These are phyloP conservation scores for Gambelia wislizenii DNA, from an alignment of 2,797 vertebrate species.

Conservation along the genomic window DNA sequence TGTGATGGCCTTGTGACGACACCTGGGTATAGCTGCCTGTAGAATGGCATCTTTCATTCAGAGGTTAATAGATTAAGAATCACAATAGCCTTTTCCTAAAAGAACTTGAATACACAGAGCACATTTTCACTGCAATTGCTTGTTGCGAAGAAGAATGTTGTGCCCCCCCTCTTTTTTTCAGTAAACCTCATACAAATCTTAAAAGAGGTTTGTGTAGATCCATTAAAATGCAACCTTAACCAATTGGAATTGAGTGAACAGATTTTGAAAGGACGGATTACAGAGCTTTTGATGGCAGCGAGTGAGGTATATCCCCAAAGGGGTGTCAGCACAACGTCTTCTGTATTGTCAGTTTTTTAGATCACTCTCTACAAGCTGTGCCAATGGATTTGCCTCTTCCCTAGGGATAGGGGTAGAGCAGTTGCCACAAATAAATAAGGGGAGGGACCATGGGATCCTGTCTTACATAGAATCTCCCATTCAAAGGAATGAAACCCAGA, in stretches of 20 bases:
- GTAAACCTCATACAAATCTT: not conserved
- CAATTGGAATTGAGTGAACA: conserved; percentile 1
- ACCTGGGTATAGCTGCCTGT: conserved; percentile 53
- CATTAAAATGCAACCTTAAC: not conserved
- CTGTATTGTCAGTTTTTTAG: not conserved
- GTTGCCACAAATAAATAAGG: not conserved
- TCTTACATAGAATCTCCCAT: not conserved
- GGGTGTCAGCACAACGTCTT: not conserved
- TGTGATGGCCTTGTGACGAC: conserved; percentile 55
- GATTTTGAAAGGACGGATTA: not conserved
- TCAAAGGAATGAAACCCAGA: not conserved
- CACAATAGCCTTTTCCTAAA: conserved; percentile 14
- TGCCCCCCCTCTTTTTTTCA: not conserved
- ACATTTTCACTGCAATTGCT: not conserved
- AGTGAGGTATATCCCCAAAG: fast-evolving
- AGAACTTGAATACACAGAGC: not conserved
- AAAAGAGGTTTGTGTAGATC: not conserved
- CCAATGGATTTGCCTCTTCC: not conserved
- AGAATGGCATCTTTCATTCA: conserved; percentile 62
- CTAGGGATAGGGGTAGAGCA: not conserved
- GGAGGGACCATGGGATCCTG: not conserved
- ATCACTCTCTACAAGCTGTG: not conserved
- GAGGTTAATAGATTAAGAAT: conserved; percentile 54
- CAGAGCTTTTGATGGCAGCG: not conserved
- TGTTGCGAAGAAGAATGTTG: conserved; percentile 1